Percentiles rank a stretch among this genome's conserved stretches.
phyloP scores from a whole-genome alignment of 2,797 vertebrate genomes.

The Nyctalus aviator region DNA sequence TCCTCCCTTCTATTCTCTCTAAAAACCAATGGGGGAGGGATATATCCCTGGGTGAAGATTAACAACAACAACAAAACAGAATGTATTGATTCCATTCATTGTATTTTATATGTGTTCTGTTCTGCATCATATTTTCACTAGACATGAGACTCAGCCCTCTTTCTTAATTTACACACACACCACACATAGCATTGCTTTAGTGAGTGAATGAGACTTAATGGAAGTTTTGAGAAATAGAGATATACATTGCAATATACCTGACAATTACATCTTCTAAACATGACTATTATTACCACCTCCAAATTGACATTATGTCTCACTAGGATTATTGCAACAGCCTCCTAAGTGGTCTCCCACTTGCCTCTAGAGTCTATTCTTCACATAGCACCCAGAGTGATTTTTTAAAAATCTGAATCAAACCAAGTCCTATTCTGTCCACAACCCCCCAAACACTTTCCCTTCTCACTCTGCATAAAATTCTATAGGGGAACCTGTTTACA shows the following conservation, averaged over 20 bases:
- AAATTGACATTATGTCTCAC: background rate
- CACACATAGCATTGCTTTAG: background rate
- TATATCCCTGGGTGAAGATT: too few relatives aligned
- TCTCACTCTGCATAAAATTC: background rate
- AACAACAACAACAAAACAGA: background rate
- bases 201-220: background rate
- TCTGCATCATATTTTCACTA: background rate
- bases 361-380: background rate
- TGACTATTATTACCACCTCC: background rate
- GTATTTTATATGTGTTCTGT: background rate
- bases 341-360: background rate
- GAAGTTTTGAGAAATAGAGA: background rate
- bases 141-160: background rate
- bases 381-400: background rate
- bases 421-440: background rate
- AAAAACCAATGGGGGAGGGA: too few relatives aligned
- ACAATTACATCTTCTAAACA: background rate
- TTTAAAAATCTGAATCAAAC: slow-evolving; percentile 1
- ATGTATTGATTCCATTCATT: background rate
- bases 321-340: background rate
- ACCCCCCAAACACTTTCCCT: background rate
- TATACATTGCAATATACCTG: background rate
- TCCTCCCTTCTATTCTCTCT: too few relatives aligned
- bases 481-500: background rate
- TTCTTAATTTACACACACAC: background rate